Percentiles rank a stretch among this genome's conserved stretches.
These are phyloP conservation scores for Paralichthys olivaceus DNA, from an alignment of 2,113 vertebrate genomes.

Conservation along the genomic window DNA sequence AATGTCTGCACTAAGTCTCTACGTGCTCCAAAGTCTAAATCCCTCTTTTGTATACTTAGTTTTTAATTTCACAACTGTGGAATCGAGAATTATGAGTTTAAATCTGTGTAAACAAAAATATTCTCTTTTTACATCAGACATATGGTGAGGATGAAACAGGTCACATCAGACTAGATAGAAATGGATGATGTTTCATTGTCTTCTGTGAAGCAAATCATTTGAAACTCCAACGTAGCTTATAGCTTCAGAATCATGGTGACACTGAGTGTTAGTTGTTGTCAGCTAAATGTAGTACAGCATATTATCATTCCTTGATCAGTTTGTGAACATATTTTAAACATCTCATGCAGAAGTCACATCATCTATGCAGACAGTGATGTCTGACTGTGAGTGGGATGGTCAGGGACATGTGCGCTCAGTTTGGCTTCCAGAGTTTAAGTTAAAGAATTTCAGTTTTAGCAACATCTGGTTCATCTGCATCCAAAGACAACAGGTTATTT, in stretches of 20 bases:
- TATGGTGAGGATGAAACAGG: conserved; percentile 14
- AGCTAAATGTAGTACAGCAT: too few relatives aligned
- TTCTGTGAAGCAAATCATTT: conserved; percentile 1
- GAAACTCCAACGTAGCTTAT: neutral
- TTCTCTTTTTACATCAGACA: conserved; percentile 41
- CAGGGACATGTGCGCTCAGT: too few relatives aligned
- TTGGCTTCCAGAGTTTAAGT: too few relatives aligned
- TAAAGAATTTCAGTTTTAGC: too few relatives aligned
- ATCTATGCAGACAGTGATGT: too few relatives aligned
- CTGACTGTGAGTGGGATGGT: too few relatives aligned
- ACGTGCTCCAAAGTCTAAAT: conserved; percentile 27
- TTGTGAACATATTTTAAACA: too few relatives aligned
- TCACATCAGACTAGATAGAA: conserved; percentile 14
- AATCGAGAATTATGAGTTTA: conserved; percentile 37
- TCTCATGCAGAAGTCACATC: too few relatives aligned
- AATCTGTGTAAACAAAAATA: conserved; percentile 30
- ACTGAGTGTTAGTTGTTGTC: neutral
- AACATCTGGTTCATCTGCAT: too few relatives aligned
- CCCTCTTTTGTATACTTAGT: conserved; percentile 31
- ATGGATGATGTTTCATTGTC: neutral
- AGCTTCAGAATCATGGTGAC: too few relatives aligned
- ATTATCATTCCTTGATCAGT: too few relatives aligned
- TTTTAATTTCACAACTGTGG: conserved; percentile 51
- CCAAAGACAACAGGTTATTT: too few relatives aligned
- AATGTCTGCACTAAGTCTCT: conserved; percentile 3